These are phyloP conservation scores for Drosophila planitibia DNA, from an alignment of 2,888 invertebrate species.

Conservation along the genomic window DNA sequence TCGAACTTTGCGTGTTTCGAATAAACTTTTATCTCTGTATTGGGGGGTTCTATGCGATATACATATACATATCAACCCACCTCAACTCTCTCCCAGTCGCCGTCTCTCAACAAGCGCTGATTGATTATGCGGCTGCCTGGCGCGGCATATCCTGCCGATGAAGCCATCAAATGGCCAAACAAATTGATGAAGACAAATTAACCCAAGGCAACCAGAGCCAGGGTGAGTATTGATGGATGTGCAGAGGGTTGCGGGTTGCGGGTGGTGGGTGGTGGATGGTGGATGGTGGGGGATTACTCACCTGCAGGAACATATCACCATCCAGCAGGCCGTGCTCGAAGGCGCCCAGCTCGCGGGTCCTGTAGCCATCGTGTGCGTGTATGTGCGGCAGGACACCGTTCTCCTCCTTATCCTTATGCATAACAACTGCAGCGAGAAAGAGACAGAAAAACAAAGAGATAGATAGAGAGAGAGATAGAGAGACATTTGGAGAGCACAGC, in stretches of 20 bases:
- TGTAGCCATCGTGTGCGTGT: slow-evolving; percentile 87
- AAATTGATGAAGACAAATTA: slow-evolving; percentile 74
- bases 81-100: neutral
- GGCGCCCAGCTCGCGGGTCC: slow-evolving; percentile 91
- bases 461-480: slow-evolving; percentile 44
- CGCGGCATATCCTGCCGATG: slow-evolving; percentile 60
- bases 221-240: slow-evolving; percentile 1
- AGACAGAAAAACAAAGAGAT: slow-evolving; percentile 48
- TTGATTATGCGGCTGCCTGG: slow-evolving; percentile 63
- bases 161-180: slow-evolving; percentile 69
- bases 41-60: neutral
- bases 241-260: neutral
- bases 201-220: slow-evolving; percentile 19
- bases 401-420: slow-evolving; percentile 97
- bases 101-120: slow-evolving; percentile 59
- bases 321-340: slow-evolving; percentile 96
- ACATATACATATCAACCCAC: neutral
- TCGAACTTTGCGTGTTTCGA: slow-evolving; percentile 50
- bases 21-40: slow-evolving; percentile 56
- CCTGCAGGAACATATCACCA: slow-evolving; percentile 98
- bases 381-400: slow-evolving; percentile 89
- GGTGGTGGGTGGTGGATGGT: neutral
- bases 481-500: slow-evolving; percentile 19
- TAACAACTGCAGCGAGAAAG: slow-evolving; percentile 91
- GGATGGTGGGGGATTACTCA: slow-evolving; percentile 84